These are phyloP conservation scores for Agonum fuliginosum DNA, from an alignment of 2,888 invertebrate genomes.

Conservation along the genomic window DNA sequence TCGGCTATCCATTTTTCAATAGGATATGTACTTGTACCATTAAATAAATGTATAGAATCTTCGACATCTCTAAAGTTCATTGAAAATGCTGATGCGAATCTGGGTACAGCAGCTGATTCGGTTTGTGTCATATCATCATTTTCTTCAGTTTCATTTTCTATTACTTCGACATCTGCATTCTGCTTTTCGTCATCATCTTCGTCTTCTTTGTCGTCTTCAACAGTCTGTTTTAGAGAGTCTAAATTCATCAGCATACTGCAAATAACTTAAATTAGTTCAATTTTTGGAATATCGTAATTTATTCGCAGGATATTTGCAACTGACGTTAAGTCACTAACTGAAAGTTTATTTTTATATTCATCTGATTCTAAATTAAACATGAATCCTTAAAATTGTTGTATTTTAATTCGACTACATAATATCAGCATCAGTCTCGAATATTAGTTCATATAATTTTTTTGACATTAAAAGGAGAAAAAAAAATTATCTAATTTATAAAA, in stretches of 20 bases:
- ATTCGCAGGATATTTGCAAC: constrained; percentile 35
- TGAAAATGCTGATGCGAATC: neutral
- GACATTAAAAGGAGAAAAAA: too few relatives aligned
- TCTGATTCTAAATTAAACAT: neutral
- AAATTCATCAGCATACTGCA: neutral
- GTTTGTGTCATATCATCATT: neutral
- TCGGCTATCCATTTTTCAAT: constrained; percentile 56
- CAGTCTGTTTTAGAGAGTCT: neutral
- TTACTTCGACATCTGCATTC: neutral
- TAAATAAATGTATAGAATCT: constrained; percentile 40
- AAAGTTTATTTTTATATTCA: neutral
- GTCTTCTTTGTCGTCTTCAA: neutral
- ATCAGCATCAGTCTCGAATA: too few relatives aligned
- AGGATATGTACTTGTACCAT: constrained; percentile 26
- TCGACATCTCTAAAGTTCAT: constrained; percentile 51
- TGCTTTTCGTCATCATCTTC: neutral
- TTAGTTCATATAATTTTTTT: too few relatives aligned
- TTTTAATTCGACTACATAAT: too few relatives aligned
- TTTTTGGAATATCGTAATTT: constrained; percentile 21
- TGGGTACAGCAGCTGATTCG: neutral
- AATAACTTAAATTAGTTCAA: constrained; percentile 2
- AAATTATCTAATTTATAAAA: too few relatives aligned
- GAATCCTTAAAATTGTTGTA: neutral
- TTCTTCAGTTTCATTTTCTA: too few relatives aligned
- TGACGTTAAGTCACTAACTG: constrained; percentile 11